A percentile compares a stretch with the other conserved stretches of the same genome.
Evolutionary conservation across 2,888 invertebrate species (phyloP).

Genomic region (Timema cristinae): DNA sequence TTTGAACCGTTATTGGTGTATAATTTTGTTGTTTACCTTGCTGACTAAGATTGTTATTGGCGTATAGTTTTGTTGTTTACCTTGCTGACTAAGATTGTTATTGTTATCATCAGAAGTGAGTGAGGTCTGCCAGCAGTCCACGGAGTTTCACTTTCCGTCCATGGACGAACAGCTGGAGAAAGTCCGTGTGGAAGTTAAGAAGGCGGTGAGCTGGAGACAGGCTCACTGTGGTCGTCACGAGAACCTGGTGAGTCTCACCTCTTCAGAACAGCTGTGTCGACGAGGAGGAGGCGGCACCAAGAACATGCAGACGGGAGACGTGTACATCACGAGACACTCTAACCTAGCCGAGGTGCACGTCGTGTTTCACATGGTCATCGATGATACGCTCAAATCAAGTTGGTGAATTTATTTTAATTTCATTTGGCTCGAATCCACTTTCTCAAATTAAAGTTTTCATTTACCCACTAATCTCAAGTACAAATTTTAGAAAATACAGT

Average conservation of each 20-base stretch:
- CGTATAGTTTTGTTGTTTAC: no score
- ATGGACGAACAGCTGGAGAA: conserved; percentile 80
- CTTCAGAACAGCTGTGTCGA: conserved; percentile 35
- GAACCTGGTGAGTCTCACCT: conserved; percentile 35
- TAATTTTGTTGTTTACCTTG: no score
- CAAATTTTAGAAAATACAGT: no score
- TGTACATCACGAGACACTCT: conserved; percentile 83
- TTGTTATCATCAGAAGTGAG: conserved; percentile 55
- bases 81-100: no score
- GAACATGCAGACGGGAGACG: conserved; percentile 75
- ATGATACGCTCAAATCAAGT: conserved; percentile 64
- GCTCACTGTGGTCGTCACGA: conserved; percentile 40
- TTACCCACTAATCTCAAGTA: no score
- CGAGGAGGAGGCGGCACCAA: conserved; percentile 41
- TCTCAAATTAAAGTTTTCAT: no score
- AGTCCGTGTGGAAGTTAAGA: conserved; percentile 56
- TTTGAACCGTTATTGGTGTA: no score
- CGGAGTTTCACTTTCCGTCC: conserved; percentile 92
- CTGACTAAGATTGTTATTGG: no score
- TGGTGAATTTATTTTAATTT: conserved; percentile 27
- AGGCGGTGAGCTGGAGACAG: conserved; percentile 52
- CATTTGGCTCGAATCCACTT: not conserved
- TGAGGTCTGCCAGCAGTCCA: conserved; percentile 68
- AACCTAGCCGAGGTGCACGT: conserved; percentile 93
- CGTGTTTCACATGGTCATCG: conserved; percentile 91